Evolutionary conservation across 2,888 invertebrate species (phyloP).

Genomic region (Athetis lepigone): DNA sequence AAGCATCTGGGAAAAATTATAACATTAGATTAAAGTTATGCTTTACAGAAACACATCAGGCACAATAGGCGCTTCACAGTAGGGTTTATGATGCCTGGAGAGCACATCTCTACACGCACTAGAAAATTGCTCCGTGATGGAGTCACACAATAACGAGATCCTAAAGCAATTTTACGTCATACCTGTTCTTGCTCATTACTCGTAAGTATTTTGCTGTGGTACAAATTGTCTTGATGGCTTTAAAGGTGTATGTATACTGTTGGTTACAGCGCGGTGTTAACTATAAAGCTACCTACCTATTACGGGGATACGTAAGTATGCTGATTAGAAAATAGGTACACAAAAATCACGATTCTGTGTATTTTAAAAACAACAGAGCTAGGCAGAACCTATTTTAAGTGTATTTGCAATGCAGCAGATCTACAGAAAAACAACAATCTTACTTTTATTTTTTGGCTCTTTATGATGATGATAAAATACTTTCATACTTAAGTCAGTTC

Average conservation of each 20-base stretch:
- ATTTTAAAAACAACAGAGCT: too few relatives aligned
- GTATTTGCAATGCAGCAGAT: too few relatives aligned
- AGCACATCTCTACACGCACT: constrained; percentile 24
- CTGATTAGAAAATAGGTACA: too few relatives aligned
- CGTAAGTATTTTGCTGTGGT: constrained; percentile 12
- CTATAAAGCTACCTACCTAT: too few relatives aligned
- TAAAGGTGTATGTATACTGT: neutral
- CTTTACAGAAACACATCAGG: constrained; percentile 24
- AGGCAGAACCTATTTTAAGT: too few relatives aligned
- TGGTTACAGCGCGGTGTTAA: too few relatives aligned
- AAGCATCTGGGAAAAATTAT: constrained; percentile 13
- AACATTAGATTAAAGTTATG: constrained; percentile 20
- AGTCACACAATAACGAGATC: constrained; percentile 35
- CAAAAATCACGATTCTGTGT: too few relatives aligned
- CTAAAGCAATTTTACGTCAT: constrained; percentile 26
- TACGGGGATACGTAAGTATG: too few relatives aligned
- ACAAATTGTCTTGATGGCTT: neutral
- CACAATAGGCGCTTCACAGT: neutral
- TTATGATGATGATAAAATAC: too few relatives aligned
- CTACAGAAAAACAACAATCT: too few relatives aligned
- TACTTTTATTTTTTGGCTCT: too few relatives aligned
- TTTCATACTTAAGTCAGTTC: too few relatives aligned
- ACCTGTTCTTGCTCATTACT: constrained; percentile 32
- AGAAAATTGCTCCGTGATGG: constrained; percentile 34
- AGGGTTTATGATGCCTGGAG: constrained; percentile 46